Conservation (phyloP, 2,797 vertebrate genomes). For the Helarctos malayanus region DNA sequence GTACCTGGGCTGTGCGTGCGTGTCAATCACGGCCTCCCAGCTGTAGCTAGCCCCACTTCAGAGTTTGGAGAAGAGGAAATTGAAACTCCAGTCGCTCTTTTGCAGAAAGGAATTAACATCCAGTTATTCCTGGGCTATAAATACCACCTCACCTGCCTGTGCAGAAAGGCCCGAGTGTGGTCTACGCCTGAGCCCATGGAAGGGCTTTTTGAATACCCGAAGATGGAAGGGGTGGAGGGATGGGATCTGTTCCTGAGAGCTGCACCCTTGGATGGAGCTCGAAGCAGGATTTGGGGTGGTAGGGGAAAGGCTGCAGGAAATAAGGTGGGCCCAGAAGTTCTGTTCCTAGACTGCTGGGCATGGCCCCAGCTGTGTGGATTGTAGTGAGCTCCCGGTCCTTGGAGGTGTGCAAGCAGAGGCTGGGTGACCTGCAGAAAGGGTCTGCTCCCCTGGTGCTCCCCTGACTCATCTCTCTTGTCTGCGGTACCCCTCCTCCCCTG, state of each 20-base stretch:
- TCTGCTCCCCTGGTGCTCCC: background rate
- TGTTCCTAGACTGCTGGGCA: too few species aligned
- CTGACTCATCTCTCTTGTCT: background rate
- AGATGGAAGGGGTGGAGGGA: background rate
- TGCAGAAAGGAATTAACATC: slow-evolving; percentile 24
- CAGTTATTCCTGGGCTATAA: background rate
- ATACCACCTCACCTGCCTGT: background rate
- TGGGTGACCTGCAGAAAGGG: background rate
- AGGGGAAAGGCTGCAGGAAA: background rate
- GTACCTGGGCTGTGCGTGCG: accelerated
- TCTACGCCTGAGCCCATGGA: background rate
- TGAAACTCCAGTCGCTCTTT: background rate
- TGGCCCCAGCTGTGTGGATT: background rate
- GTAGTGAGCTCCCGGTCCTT: background rate
- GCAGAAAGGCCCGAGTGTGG: background rate
- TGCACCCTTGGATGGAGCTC: background rate
- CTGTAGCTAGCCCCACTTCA: background rate
- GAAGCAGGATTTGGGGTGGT: background rate
- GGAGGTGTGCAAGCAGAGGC: background rate
- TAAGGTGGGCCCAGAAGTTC: background rate
- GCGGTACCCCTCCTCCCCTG: accelerated
- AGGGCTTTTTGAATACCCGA: background rate
- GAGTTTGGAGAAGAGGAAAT: background rate
- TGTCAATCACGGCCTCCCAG: background rate
- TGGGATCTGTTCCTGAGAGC: background rate